Conservation (phyloP, 2,797 vertebrate species). For the Cossypha heuglini region DNA sequence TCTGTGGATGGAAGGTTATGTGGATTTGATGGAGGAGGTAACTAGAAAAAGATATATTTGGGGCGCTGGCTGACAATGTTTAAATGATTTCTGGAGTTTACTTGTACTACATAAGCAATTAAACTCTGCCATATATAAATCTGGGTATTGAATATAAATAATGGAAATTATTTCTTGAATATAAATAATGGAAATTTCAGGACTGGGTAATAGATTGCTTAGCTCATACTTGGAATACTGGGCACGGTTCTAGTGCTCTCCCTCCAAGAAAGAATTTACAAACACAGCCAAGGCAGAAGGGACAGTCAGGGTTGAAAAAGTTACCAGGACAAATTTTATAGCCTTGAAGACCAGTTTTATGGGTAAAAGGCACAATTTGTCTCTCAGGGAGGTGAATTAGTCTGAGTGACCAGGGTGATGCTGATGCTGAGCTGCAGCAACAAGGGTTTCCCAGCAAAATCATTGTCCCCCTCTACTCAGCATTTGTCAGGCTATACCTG, state of each 20-base stretch:
- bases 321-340: background rate
- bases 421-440: background rate
- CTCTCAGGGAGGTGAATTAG: background rate
- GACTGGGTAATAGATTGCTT: background rate
- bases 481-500: background rate
- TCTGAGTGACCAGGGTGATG: background rate
- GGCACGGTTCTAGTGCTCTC: background rate
- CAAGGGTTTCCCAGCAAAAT: background rate
- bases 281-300: background rate
- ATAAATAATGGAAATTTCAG: constrained; percentile 53
- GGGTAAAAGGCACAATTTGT: background rate
- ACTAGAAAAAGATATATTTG: background rate
- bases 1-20: background rate
- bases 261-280: constrained; percentile 7
- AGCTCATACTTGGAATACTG: constrained; percentile 19
- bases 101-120: background rate
- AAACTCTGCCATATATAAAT: background rate
- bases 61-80: background rate
- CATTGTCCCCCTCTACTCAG: background rate
- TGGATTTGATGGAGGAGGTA: background rate
- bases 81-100: constrained; percentile 25
- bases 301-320: background rate
- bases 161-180: constrained; percentile 10
- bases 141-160: background rate
- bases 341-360: background rate